A percentile compares a stretch with the other conserved stretches of the same genome.
These are phyloP conservation scores for Chrysotoxum bicinctum DNA, from an alignment of 2,888 invertebrate genomes.

Conservation along the genomic window DNA sequence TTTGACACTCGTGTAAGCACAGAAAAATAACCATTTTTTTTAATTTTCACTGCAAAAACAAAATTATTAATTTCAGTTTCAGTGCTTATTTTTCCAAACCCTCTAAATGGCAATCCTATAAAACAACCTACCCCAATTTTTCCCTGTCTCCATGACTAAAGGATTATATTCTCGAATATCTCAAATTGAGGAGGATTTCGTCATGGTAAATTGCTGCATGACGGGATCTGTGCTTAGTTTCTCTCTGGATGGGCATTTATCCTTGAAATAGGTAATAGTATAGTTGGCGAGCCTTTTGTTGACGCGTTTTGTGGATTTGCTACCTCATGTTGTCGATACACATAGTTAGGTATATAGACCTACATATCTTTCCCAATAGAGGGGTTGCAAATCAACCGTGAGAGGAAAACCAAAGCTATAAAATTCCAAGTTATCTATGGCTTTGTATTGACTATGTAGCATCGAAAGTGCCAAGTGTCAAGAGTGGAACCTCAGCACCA, in stretches of 20 bases:
- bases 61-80: too few species aligned
- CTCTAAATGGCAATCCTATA: not conserved
- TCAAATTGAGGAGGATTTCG: conserved; percentile 64
- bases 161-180: conserved; percentile 61
- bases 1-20: too few species aligned
- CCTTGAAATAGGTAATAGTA: conserved; percentile 70
- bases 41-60: too few species aligned
- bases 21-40: too few species aligned
- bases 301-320: conserved; percentile 67
- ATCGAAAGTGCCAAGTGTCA: conserved; percentile 17
- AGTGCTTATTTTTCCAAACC: too few species aligned
- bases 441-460: not conserved
- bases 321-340: not conserved
- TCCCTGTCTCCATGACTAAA: conserved; percentile 44
- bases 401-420: conserved; percentile 58
- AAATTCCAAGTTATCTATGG: conserved; percentile 53
- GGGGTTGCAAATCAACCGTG: conserved; percentile 52
- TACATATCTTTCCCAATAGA: not conserved
- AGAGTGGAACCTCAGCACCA: not conserved
- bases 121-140: conserved; percentile 34
- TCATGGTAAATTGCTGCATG: conserved; percentile 61
- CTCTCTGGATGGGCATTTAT: conserved; percentile 45
- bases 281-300: conserved; percentile 67
- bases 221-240: conserved; percentile 10
- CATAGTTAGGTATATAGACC: not conserved